Conservation (phyloP, 2,888 invertebrate genomes). For the Andrena minutula region DNA sequence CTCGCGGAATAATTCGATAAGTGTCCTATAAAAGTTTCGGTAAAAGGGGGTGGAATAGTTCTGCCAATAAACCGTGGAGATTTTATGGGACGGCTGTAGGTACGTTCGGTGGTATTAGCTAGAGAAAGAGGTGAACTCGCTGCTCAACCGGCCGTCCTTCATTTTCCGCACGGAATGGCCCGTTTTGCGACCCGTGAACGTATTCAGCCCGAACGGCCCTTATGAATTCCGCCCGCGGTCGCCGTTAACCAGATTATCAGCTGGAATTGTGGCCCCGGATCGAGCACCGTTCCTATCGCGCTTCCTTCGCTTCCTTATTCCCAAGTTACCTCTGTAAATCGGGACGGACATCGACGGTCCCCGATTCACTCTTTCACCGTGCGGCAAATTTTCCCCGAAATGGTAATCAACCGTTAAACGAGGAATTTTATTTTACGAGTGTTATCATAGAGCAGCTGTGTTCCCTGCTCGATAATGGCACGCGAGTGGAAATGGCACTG, state of each 20-base stretch:
- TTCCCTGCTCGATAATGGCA: not conserved
- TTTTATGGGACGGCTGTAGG: slow-evolving; percentile 24
- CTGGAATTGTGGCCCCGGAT: slow-evolving; percentile 6
- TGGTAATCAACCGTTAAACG: not conserved
- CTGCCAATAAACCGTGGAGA: slow-evolving; percentile 20
- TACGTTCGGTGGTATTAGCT: slow-evolving; percentile 12
- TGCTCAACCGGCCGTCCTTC: not conserved
- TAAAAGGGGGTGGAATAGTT: not conserved
- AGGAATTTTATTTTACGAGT: not conserved
- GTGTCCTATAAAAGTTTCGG: slow-evolving; percentile 15
- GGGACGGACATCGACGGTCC: not conserved
- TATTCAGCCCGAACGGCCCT: not conserved
- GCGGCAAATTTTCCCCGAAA: not conserved
- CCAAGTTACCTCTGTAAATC: slow-evolving; percentile 2
- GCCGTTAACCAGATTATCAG: slow-evolving; percentile 26
- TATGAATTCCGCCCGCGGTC: slow-evolving; percentile 15
- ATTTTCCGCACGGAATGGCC: slow-evolving; percentile 7
- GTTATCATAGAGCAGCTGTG: not conserved
- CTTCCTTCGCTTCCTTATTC: not conserved
- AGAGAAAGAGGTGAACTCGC: slow-evolving; percentile 1
- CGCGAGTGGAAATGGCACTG: slow-evolving; percentile 1
- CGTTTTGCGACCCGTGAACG: slow-evolving; percentile 16
- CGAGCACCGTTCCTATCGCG: not conserved
- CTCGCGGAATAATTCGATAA: slow-evolving; percentile 8
- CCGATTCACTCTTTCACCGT: not conserved